A percentile compares a stretch with the other conserved stretches of the same genome.
phyloP scores from a whole-genome alignment of 1,140 invertebrate genomes.

The Sarcophaga peregrina region DNA sequence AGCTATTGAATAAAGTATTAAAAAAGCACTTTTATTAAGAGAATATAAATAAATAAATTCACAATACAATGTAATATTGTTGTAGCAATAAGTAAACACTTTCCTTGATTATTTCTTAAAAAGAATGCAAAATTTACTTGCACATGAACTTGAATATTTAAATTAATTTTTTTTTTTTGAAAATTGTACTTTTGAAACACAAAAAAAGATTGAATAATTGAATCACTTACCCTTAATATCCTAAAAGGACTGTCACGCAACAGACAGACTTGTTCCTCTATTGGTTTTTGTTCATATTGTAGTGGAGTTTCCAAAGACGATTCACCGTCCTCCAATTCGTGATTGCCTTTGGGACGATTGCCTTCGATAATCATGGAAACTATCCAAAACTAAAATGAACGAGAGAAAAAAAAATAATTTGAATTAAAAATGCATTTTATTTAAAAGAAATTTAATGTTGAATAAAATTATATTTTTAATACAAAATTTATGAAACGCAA shows the following conservation, averaged over 20 bases:
- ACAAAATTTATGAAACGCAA: too few species aligned
- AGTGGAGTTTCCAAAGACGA: slow-evolving; percentile 68
- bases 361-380: slow-evolving; percentile 65
- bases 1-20: too few species aligned
- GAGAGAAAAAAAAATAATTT: background rate
- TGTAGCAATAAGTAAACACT: too few species aligned
- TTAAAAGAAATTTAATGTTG: background rate
- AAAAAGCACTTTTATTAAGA: too few species aligned
- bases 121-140: background rate
- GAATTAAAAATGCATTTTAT: slow-evolving; percentile 9
- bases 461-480: background rate
- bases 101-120: background rate
- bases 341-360: slow-evolving; percentile 50
- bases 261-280: slow-evolving; percentile 69
- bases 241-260: slow-evolving; percentile 75
- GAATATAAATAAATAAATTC: too few species aligned
- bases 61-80: too few species aligned
- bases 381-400: slow-evolving; percentile 57
- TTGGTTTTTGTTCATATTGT: slow-evolving; percentile 52
- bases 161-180: too few species aligned
- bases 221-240: slow-evolving; percentile 73
- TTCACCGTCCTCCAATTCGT: slow-evolving; percentile 65
- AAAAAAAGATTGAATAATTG: too few species aligned
- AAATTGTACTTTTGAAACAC: too few species aligned
- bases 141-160: background rate